Evolutionary conservation across 2,888 invertebrate genomes (phyloP).

Genomic region (Trissolcus japonicus): DNA sequence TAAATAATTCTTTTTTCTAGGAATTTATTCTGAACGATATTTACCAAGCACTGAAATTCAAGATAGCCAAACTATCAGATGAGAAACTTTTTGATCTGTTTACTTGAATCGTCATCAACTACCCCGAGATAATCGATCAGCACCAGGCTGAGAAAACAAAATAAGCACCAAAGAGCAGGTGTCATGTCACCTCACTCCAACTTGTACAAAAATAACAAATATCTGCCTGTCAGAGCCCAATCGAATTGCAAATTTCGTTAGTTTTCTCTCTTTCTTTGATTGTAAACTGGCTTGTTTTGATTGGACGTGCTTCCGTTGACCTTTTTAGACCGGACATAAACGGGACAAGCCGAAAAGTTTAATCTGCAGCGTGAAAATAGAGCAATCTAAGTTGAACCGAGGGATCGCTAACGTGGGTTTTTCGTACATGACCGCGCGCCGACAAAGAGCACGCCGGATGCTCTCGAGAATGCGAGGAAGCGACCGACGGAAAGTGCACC

Average conservation of each 20-base stretch:
- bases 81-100: no score
- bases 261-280: not conserved
- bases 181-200: not conserved
- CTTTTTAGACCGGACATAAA: no score
- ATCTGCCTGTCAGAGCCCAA: not conserved
- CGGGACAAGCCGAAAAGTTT: not conserved
- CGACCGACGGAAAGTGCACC: slow-evolving; percentile 36
- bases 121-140: no score
- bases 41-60: no score
- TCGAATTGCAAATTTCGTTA: not conserved
- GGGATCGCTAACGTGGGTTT: not conserved
- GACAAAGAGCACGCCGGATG: slow-evolving; percentile 23
- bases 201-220: not conserved
- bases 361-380: not conserved
- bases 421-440: slow-evolving; percentile 19
- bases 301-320: no score
- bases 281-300: not conserved
- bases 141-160: no score
- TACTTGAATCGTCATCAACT: no score
- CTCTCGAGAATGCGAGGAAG: slow-evolving; percentile 16
- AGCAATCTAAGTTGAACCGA: not conserved
- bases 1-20: no score
- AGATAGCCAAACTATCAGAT: no score
- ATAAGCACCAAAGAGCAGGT: no score
- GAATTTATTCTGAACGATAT: no score